Evolutionary conservation across 1,140 invertebrate species (phyloP).

Genomic region (Musca domestica): DNA sequence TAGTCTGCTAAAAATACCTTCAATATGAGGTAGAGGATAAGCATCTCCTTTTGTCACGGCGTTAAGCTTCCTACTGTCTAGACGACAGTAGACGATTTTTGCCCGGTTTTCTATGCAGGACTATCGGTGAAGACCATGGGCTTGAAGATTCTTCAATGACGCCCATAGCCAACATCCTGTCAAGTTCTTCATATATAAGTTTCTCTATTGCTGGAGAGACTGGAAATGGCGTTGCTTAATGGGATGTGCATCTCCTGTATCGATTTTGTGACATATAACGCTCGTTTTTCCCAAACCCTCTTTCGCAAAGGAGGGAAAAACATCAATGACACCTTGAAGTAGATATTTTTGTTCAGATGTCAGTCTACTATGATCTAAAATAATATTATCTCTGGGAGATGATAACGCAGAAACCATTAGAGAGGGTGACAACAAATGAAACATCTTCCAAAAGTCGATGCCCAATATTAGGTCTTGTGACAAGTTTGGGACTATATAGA

Average conservation of each 20-base stretch:
- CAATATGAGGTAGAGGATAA: constrained; percentile 8
- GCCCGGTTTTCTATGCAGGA: constrained; percentile 9
- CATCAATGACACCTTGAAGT: background rate
- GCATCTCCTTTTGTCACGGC: constrained; percentile 7
- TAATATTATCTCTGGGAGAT: background rate
- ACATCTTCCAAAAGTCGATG: constrained; percentile 26
- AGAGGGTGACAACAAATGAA: background rate
- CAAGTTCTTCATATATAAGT: constrained; percentile 23
- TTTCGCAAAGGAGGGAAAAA: constrained; percentile 16
- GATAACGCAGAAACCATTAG: background rate
- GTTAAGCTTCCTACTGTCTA: constrained; percentile 19
- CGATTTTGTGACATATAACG: constrained; percentile 1
- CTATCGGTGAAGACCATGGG: constrained; percentile 26
- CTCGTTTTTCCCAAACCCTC: too few relatives aligned
- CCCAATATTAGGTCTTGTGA: constrained; percentile 24
- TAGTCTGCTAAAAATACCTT: too few relatives aligned
- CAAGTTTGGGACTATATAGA: constrained; percentile 23
- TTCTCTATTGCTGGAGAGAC: constrained; percentile 20
- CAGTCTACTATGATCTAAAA: background rate
- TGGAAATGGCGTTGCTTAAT: constrained; percentile 25
- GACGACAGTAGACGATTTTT: constrained; percentile 23
- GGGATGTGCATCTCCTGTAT: background rate
- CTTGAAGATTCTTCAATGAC: constrained; percentile 28
- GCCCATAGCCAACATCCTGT: constrained; percentile 24
- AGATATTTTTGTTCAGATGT: background rate